These are phyloP conservation scores for Uropetala carovei DNA, from an alignment of 2,888 invertebrate genomes.

Conservation along the genomic window DNA sequence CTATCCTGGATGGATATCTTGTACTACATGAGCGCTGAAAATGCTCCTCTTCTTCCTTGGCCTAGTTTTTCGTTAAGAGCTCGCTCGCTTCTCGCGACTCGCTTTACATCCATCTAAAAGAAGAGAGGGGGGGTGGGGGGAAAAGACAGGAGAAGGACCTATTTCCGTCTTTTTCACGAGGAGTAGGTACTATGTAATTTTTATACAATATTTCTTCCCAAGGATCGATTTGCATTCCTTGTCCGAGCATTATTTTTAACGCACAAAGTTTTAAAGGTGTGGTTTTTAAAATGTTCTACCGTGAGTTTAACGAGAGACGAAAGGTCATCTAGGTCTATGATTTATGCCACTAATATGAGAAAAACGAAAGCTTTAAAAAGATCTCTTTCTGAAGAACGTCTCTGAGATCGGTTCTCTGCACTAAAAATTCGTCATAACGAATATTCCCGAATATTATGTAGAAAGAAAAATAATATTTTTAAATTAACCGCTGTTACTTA, in stretches of 20 bases:
- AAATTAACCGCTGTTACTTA: too few species aligned
- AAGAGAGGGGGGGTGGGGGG: background rate
- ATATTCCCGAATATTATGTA: too few species aligned
- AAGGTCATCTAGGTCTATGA: too few species aligned
- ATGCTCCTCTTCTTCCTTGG: background rate
- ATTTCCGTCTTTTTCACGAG: background rate
- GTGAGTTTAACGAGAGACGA: background rate
- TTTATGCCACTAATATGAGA: too few species aligned
- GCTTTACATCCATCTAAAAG: slow-evolving; percentile 9
- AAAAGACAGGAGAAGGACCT: background rate
- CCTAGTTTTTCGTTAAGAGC: background rate
- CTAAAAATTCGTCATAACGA: too few species aligned
- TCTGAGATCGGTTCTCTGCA: too few species aligned
- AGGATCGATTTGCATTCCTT: slow-evolving; percentile 15
- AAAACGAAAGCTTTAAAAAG: too few species aligned
- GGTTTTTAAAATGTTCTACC: background rate
- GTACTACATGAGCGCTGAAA: background rate
- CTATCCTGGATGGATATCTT: background rate
- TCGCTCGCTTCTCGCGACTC: background rate
- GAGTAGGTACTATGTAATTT: background rate
- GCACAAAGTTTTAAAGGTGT: background rate
- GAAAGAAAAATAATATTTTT: too few species aligned
- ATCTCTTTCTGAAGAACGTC: too few species aligned
- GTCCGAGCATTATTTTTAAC: background rate
- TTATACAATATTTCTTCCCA: background rate